Conservation (phyloP, 1,140 invertebrate species). For the Leptinotarsa lineolata region DNA sequence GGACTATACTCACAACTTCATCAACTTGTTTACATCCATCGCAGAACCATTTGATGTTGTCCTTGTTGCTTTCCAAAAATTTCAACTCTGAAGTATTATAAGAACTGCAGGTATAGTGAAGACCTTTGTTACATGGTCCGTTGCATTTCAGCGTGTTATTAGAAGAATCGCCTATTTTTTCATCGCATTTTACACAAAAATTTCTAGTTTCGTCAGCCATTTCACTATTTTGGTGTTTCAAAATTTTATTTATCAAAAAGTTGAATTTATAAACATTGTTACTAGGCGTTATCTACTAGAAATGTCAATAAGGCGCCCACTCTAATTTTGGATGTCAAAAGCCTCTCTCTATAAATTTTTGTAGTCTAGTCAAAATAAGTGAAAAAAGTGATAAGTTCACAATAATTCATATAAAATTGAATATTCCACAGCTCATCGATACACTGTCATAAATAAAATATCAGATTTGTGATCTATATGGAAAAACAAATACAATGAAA, state of each 20-base stretch:
- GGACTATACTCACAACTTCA: background rate
- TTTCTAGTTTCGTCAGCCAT: conserved; percentile 36
- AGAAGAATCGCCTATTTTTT: conserved; percentile 24
- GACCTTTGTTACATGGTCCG: conserved; percentile 35
- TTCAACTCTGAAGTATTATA: conserved; percentile 37
- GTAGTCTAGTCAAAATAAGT: no score
- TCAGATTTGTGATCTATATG: no score
- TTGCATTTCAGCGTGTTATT: conserved; percentile 37
- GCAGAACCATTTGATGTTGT: conserved; percentile 41
- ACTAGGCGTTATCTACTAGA: background rate
- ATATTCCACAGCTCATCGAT: no score
- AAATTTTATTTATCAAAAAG: conserved; percentile 12
- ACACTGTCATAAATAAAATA: no score
- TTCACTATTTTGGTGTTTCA: conserved; percentile 17
- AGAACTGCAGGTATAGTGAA: conserved; percentile 38
- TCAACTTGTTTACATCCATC: conserved; percentile 20
- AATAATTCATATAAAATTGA: no score
- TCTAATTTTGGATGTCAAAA: no score
- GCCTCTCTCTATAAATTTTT: no score
- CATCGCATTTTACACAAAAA: conserved; percentile 44
- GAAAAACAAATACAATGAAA: no score
- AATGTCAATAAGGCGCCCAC: no score
- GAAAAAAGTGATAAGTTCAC: no score
- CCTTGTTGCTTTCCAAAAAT: conserved; percentile 37
- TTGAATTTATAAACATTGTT: background rate